These are phyloP conservation scores for Polietes domitor DNA, from an alignment of 2,888 invertebrate species.

Conservation along the genomic window DNA sequence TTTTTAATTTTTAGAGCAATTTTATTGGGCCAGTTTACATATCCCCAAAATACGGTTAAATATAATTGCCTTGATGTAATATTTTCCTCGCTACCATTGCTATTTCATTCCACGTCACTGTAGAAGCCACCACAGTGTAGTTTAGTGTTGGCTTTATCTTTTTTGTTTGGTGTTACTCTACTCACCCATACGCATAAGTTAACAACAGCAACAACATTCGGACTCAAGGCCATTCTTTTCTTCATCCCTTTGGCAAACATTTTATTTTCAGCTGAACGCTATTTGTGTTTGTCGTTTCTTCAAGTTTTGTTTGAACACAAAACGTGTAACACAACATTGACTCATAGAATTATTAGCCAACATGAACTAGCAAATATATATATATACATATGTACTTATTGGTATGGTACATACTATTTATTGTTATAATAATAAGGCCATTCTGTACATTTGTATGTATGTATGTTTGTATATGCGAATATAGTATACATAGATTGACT, in stretches of 20 bases:
- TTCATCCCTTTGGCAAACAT: constrained; percentile 9
- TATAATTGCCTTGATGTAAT: no score
- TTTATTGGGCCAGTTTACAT: no score
- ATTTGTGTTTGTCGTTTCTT: neutral
- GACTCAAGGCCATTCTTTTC: neutral
- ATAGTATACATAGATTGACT: no score
- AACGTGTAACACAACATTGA: neutral
- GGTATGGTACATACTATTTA: neutral
- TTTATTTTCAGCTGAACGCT: neutral
- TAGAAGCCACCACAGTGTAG: neutral
- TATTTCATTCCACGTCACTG: neutral
- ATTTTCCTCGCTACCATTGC: no score
- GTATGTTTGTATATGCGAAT: no score
- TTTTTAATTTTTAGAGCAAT: no score
- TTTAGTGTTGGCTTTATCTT: neutral
- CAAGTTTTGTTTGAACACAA: constrained; percentile 13
- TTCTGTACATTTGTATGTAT: no score
- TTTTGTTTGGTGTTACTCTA: neutral
- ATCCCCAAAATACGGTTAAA: no score
- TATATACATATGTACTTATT: no score
- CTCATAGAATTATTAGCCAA: neutral
- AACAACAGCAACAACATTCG: neutral
- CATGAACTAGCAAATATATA: neutral
- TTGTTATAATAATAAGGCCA: no score
- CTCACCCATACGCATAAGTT: constrained; percentile 6